These are phyloP conservation scores for Heteropelma amictum DNA, from an alignment of 2,888 invertebrate genomes.

Conservation along the genomic window DNA sequence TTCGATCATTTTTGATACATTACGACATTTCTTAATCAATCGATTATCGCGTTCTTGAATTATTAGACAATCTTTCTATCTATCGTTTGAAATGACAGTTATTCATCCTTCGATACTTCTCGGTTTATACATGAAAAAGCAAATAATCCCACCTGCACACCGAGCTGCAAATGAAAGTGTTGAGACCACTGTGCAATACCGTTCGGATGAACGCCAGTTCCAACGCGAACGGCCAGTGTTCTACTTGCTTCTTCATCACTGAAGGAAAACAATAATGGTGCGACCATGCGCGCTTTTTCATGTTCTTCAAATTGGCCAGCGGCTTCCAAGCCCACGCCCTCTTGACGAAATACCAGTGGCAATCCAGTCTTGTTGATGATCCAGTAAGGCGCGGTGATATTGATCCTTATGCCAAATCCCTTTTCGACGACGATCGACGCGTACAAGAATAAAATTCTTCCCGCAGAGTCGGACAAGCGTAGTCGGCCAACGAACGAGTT, in stretches of 20 bases:
- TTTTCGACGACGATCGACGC: conserved; percentile 82
- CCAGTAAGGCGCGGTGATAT: conserved; percentile 94
- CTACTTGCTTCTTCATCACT: conserved; percentile 92
- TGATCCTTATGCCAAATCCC: conserved; percentile 83
- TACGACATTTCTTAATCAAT: too few relatives aligned
- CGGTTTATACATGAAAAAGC: conserved; percentile 50
- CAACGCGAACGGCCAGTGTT: conserved; percentile 88
- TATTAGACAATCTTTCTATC: too few relatives aligned
- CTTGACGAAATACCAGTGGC: conserved; percentile 96
- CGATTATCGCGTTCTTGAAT: too few relatives aligned
- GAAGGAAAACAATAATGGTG: conserved; percentile 96
- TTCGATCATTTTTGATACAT: too few relatives aligned
- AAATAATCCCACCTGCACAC: conserved; percentile 85
- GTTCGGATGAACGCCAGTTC: conserved; percentile 82
- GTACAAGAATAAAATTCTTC: conserved; percentile 87
- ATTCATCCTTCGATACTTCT: too few relatives aligned
- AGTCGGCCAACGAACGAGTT: conserved; percentile 84
- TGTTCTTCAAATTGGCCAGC: conserved; percentile 97
- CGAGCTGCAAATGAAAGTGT: conserved; percentile 90
- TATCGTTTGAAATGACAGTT: too few relatives aligned
- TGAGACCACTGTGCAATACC: conserved; percentile 88
- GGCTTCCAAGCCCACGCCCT: conserved; percentile 86
- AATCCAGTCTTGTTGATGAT: conserved; percentile 97
- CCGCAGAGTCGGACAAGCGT: conserved; percentile 86
- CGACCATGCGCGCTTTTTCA: conserved; percentile 94